Conservation (phyloP, 1,140 invertebrate genomes). For the Drosophila ironensis region DNA sequence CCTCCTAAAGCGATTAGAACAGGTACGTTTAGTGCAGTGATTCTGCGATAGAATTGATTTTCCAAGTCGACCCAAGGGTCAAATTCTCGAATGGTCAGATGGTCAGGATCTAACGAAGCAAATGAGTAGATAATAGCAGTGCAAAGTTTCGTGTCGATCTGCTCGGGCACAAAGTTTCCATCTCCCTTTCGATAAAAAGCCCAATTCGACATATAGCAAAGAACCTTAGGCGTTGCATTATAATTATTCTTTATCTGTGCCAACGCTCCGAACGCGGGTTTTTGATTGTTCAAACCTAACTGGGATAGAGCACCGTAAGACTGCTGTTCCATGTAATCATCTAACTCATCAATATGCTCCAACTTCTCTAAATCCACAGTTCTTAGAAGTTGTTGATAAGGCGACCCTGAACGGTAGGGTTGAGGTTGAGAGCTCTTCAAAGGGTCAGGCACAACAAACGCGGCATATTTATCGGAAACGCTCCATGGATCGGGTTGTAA, state of each 20-base stretch:
- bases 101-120: constrained; percentile 91
- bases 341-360: constrained; percentile 63
- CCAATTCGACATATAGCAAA: constrained; percentile 96
- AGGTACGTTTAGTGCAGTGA: constrained; percentile 82
- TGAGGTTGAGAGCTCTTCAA: constrained; percentile 40
- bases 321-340: constrained; percentile 40
- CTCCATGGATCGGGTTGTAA: constrained; percentile 48
- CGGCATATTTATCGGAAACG: constrained; percentile 81
- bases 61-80: constrained; percentile 93
- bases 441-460: constrained; percentile 68
- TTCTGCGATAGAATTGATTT: constrained; percentile 86
- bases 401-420: constrained; percentile 70
- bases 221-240: constrained; percentile 83
- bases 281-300: neutral
- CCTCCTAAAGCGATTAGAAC: constrained; percentile 93
- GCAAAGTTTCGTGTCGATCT: constrained; percentile 90
- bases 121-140: constrained; percentile 95
- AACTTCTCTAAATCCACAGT: constrained; percentile 44
- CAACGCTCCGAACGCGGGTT: constrained; percentile 57
- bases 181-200: constrained; percentile 91
- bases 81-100: constrained; percentile 88
- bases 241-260: constrained; percentile 53
- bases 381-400: constrained; percentile 71
- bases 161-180: constrained; percentile 92
- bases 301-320: constrained; percentile 54